These are phyloP conservation scores for Vespertilio murinus DNA, from an alignment of 2,797 vertebrate genomes.

Conservation along the genomic window DNA sequence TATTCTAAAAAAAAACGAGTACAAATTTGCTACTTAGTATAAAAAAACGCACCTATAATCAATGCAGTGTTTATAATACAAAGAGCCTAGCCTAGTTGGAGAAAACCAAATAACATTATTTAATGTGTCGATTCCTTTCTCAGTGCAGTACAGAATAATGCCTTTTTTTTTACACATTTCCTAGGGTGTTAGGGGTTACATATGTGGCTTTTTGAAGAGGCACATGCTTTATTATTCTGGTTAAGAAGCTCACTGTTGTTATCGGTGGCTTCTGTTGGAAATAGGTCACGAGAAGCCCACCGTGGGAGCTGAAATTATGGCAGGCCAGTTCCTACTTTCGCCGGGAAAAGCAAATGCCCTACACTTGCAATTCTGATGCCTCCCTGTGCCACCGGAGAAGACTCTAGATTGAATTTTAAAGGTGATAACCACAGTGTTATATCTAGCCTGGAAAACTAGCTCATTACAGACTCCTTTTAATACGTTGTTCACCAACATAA, in stretches of 20 bases:
- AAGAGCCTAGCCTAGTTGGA: conserved; percentile 63
- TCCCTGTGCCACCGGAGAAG: background rate
- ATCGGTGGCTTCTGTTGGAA: conserved; percentile 82
- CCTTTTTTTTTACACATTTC: background rate
- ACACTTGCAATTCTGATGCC: conserved; percentile 8
- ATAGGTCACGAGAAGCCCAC: conserved; percentile 68
- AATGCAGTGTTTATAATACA: conserved; percentile 55
- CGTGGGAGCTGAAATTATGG: background rate
- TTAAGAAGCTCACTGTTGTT: conserved; percentile 78
- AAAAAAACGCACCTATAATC: conserved; percentile 28
- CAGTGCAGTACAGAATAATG: conserved; percentile 61
- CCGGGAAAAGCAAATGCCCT: background rate
- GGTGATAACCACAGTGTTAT: background rate
- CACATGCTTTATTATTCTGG: conserved; percentile 67
- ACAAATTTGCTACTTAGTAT: conserved; percentile 26
- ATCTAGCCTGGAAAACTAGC: background rate
- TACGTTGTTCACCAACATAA: background rate
- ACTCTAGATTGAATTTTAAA: conserved; percentile 46
- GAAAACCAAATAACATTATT: conserved; percentile 75
- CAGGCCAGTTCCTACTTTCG: background rate
- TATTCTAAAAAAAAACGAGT: conserved; percentile 26
- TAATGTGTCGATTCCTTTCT: conserved; percentile 71
- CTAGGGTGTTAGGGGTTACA: conserved; percentile 68
- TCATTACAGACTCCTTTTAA: conserved; percentile 21
- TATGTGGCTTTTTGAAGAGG: conserved; percentile 54